phyloP scores from a whole-genome alignment of 2,888 invertebrate species.

The Epinotia nisella region DNA sequence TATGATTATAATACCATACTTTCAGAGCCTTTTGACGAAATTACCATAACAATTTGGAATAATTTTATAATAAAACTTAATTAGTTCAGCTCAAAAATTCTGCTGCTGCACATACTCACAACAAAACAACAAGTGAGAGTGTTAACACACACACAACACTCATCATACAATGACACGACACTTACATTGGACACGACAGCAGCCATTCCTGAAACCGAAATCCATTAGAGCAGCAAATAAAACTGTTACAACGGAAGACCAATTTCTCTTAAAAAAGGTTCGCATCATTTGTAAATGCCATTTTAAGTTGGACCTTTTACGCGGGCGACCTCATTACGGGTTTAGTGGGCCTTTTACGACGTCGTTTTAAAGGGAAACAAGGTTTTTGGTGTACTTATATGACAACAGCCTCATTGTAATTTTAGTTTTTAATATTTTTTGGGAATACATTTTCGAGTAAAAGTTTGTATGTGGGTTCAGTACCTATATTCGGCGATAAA shows the following conservation, averaged over 20 bases:
- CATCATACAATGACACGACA: too few species aligned
- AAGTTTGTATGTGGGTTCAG: too few species aligned
- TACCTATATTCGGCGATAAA: too few species aligned
- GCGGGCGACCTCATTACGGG: constrained; percentile 39
- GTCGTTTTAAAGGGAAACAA: constrained; percentile 29
- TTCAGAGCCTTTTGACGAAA: too few species aligned
- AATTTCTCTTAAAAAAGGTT: constrained; percentile 42
- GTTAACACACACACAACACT: too few species aligned
- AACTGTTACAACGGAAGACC: constrained; percentile 34
- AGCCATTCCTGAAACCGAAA: constrained; percentile 32
- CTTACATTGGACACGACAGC: constrained; percentile 22
- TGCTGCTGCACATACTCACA: too few species aligned
- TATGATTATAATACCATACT: too few species aligned
- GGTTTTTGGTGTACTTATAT: constrained; percentile 25
- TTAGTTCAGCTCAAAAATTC: too few species aligned
- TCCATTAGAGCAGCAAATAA: constrained; percentile 40
- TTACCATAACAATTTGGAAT: too few species aligned
- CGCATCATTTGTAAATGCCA: constrained; percentile 41
- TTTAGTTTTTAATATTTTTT: background rate
- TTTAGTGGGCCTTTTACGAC: constrained; percentile 38
- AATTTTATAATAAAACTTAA: too few species aligned
- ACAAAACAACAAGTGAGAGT: too few species aligned
- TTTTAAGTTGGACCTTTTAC: constrained; percentile 42
- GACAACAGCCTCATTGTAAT: constrained; percentile 6
- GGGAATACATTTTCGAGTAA: too few species aligned